A percentile compares a stretch with the other conserved stretches of the same genome.
Evolutionary conservation across 2,888 invertebrate genomes (phyloP).

Genomic region (Drosophila setosimentum): DNA sequence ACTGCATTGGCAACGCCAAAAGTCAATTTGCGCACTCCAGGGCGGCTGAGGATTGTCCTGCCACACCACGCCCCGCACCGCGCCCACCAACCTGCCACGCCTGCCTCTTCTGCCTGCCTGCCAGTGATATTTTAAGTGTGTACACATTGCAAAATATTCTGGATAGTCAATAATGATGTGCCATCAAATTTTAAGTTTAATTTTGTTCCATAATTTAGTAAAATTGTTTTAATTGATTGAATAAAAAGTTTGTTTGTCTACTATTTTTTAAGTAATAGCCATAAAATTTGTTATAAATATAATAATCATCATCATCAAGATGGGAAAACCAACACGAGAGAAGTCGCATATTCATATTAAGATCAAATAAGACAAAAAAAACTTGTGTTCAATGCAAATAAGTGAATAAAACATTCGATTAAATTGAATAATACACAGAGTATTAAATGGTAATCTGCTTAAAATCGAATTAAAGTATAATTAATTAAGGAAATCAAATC

Average conservation of each 20-base stretch:
- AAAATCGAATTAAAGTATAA: no score
- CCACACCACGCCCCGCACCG: neutral
- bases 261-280: fast-evolving
- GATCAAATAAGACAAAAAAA: neutral
- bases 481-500: no score
- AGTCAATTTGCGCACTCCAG: conserved; percentile 76
- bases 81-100: neutral
- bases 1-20: conserved; percentile 78
- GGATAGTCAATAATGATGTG: neutral
- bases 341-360: neutral
- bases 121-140: conserved; percentile 50
- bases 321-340: fast-evolving
- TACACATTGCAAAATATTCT: neutral
- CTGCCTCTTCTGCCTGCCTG: neutral
- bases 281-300: neutral
- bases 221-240: neutral
- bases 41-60: conserved; percentile 36
- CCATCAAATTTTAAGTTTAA: neutral
- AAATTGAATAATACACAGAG: no score
- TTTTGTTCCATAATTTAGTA: no score
- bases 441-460: neutral
- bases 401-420: no score
- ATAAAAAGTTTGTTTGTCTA: neutral
- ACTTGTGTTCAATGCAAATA: no score
- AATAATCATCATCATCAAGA: neutral